Conservation (phyloP, 2,888 invertebrate species). For the Melanostoma scalare region DNA sequence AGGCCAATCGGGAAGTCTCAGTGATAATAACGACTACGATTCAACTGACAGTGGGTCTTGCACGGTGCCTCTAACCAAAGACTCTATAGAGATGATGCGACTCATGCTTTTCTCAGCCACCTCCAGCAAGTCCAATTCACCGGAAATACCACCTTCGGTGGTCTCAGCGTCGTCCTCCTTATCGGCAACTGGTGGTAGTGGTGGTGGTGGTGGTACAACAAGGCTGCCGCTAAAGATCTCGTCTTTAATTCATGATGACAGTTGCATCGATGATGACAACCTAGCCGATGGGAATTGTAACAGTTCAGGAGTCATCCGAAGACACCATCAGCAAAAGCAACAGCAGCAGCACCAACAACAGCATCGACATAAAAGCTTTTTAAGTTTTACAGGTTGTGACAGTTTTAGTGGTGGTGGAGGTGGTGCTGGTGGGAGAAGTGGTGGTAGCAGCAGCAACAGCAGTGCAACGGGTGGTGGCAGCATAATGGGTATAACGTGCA, state of each 20-base stretch:
- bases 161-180: conserved; percentile 66
- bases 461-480: conserved; percentile 63
- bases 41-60: conserved; percentile 80
- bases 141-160: conserved; percentile 61
- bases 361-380: conserved; percentile 78
- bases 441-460: conserved; percentile 63
- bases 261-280: conserved; percentile 58
- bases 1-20: conserved; percentile 77
- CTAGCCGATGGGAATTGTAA: conserved; percentile 58
- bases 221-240: conserved; percentile 57
- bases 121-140: conserved; percentile 76
- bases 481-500: conserved; percentile 69
- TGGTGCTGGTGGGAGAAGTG: conserved; percentile 65
- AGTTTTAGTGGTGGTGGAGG: conserved; percentile 22
- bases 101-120: conserved; percentile 80
- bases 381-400: conserved; percentile 63
- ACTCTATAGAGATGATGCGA: conserved; percentile 80
- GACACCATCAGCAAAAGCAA: conserved; percentile 49
- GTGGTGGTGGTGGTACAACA: conserved; percentile 20
- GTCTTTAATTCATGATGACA: conserved; percentile 60
- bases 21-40: conserved; percentile 74
- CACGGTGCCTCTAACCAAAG: conserved; percentile 78
- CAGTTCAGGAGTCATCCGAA: conserved; percentile 40
- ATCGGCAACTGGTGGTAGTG: conserved; percentile 74
- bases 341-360: conserved; percentile 71